Evolutionary conservation across 2,888 invertebrate genomes (phyloP).

Genomic region (Amaurobius ferox): DNA sequence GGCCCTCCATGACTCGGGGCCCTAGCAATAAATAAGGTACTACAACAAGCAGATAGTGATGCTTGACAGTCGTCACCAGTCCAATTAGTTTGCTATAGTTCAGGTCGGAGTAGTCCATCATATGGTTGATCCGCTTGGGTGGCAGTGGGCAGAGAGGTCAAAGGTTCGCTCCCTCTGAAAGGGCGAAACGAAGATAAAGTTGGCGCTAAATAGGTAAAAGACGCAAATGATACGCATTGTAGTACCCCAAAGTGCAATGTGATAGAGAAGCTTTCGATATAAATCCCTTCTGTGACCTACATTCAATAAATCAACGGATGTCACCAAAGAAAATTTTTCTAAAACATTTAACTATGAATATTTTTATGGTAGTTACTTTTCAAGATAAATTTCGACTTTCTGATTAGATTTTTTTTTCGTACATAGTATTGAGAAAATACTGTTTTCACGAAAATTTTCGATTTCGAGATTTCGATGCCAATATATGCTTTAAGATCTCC

Average conservation of each 20-base stretch:
- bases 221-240: neutral
- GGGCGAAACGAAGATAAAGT: neutral
- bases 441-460: too few relatives aligned
- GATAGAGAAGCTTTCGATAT: neutral
- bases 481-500: too few relatives aligned
- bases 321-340: too few relatives aligned
- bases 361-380: too few relatives aligned
- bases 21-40: neutral
- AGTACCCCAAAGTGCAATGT: neutral
- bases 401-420: too few relatives aligned
- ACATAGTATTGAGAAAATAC: too few relatives aligned
- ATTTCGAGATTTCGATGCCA: too few relatives aligned
- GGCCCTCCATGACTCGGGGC: neutral
- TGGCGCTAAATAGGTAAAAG: neutral
- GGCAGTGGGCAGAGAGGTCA: neutral
- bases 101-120: neutral
- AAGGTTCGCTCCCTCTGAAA: neutral
- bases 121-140: neutral
- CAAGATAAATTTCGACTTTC: too few relatives aligned
- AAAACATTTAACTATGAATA: too few relatives aligned
- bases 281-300: too few relatives aligned
- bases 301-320: too few relatives aligned
- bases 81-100: constrained; percentile 15
- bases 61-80: constrained; percentile 14
- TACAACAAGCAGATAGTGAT: constrained; percentile 2